Percentiles rank a stretch among this genome's conserved stretches.
phyloP scores from a whole-genome alignment of 2,888 invertebrate genomes.

The Prosopocoilus inquinatus region DNA sequence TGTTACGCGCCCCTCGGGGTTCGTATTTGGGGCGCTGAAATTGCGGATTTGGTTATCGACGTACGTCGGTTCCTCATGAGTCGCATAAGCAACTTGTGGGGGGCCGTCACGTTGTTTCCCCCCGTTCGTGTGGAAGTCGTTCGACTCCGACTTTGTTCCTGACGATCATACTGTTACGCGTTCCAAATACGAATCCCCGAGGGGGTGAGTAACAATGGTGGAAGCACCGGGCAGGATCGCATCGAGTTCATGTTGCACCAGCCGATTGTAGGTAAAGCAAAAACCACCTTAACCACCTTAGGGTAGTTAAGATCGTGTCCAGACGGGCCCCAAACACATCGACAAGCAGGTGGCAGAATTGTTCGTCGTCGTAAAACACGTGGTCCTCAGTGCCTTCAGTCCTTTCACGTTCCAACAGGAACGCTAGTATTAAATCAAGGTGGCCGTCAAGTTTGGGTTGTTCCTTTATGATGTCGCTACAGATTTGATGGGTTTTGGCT shows the following conservation, averaged over 20 bases:
- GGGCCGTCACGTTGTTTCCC: too few relatives aligned
- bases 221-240: constrained; percentile 34
- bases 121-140: too few relatives aligned
- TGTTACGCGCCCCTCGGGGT: too few relatives aligned
- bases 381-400: constrained; percentile 49
- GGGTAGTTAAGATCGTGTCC: constrained; percentile 77
- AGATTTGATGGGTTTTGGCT: constrained; percentile 68
- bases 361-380: constrained; percentile 62
- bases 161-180: too few relatives aligned
- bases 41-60: too few relatives aligned
- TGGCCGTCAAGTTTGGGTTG: constrained; percentile 30
- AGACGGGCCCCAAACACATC: constrained; percentile 85
- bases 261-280: constrained; percentile 69
- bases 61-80: too few relatives aligned
- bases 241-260: constrained; percentile 58
- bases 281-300: constrained; percentile 68
- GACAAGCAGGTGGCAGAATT: constrained; percentile 71
- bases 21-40: too few relatives aligned
- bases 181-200: too few relatives aligned
- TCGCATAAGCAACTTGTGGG: too few relatives aligned
- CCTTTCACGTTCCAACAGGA: constrained; percentile 59
- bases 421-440: constrained; percentile 60
- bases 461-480: constrained; percentile 64
- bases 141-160: too few relatives aligned
- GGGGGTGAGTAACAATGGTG: too few relatives aligned